Conservation (phyloP, 2,797 vertebrate genomes). For the Sarcoramphus papa region DNA sequence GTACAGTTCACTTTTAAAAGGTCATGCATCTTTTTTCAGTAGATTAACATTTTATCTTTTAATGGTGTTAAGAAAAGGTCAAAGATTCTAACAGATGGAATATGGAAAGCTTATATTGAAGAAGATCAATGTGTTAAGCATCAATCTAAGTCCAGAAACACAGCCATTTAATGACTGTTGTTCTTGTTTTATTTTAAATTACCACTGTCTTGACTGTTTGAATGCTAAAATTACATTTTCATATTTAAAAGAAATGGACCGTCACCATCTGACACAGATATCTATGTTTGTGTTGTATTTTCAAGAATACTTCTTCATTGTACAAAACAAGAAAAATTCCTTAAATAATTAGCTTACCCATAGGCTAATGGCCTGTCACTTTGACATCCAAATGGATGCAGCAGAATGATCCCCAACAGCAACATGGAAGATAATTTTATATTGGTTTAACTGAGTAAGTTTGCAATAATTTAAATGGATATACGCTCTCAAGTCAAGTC, state of each 20-base stretch:
- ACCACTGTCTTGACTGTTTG: neutral
- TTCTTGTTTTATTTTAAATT: constrained; percentile 53
- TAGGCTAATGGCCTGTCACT: constrained; percentile 42
- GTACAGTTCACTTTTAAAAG: constrained; percentile 65
- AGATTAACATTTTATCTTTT: constrained; percentile 83
- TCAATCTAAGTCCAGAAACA: constrained; percentile 65
- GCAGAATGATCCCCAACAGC: constrained; percentile 11
- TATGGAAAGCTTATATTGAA: constrained; percentile 74
- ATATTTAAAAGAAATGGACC: constrained; percentile 1
- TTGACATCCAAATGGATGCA: constrained; percentile 47
- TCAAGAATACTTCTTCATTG: neutral
- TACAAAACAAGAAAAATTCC: constrained; percentile 47
- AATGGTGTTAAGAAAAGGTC: constrained; percentile 81
- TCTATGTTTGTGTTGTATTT: constrained; percentile 25
- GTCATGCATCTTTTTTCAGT: constrained; percentile 73
- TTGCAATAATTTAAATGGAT: constrained; percentile 26
- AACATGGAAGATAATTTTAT: constrained; percentile 28
- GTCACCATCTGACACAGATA: neutral
- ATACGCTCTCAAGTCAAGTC: neutral
- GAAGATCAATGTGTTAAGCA: constrained; percentile 72
- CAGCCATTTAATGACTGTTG: constrained; percentile 51
- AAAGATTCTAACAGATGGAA: constrained; percentile 77
- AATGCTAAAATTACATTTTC: constrained; percentile 30
- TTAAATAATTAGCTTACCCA: constrained; percentile 57
- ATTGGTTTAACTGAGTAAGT: neutral